Conservation (phyloP, 2,888 invertebrate species). For the Drosophila recens region DNA sequence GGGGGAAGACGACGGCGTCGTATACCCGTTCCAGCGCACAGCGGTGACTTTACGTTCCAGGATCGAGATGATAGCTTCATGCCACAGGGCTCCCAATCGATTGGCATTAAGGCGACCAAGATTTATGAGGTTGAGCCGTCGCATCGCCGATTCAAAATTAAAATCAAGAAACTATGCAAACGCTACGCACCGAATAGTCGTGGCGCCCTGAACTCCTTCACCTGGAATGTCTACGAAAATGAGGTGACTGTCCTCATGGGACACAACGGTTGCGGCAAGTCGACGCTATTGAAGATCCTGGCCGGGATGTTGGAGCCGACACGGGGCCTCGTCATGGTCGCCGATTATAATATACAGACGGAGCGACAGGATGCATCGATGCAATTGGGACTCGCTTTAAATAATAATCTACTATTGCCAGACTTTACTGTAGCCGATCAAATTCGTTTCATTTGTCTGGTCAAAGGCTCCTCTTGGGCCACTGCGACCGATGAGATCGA, state of each 20-base stretch:
- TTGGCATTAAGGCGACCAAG: constrained; percentile 60
- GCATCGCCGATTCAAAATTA: constrained; percentile 84
- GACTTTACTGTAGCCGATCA: constrained; percentile 92
- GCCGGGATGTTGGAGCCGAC: constrained; percentile 90
- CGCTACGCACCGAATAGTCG: constrained; percentile 88
- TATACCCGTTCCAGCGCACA: constrained; percentile 12
- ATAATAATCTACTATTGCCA: constrained; percentile 88
- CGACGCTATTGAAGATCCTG: constrained; percentile 95
- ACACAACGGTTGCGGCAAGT: constrained; percentile 92
- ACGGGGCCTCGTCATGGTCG: constrained; percentile 89
- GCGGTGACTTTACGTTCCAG: constrained; percentile 37
- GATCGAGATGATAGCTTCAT: constrained; percentile 35
- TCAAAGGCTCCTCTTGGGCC: constrained; percentile 87
- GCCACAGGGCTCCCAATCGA: constrained; percentile 26
- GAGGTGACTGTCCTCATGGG: constrained; percentile 89
- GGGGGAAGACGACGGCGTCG: constrained; percentile 24
- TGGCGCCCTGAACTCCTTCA: constrained; percentile 88
- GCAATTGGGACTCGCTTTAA: constrained; percentile 91
- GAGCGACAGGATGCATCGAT: constrained; percentile 88
- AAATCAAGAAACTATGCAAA: constrained; percentile 86
- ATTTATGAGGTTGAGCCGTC: constrained; percentile 86
- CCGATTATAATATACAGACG: constrained; percentile 88
- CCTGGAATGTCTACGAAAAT: constrained; percentile 92
- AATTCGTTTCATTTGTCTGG: constrained; percentile 90
- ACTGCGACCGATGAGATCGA: constrained; percentile 87